These are phyloP conservation scores for Eudasyphora cyanicolor DNA, from an alignment of 2,888 invertebrate species.

Conservation along the genomic window DNA sequence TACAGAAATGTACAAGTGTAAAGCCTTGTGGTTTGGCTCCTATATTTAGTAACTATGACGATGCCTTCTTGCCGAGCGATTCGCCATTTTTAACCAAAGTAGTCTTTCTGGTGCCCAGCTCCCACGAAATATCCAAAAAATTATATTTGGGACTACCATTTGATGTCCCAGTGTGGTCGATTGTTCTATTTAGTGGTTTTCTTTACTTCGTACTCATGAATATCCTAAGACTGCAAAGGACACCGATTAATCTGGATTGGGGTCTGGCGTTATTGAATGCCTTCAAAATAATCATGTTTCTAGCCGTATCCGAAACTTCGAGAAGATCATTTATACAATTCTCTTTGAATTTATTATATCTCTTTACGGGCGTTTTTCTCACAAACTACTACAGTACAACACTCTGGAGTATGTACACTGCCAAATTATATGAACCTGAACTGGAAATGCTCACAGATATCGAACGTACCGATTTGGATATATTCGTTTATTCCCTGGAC, in stretches of 20 bases:
- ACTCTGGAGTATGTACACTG: constrained; percentile 33
- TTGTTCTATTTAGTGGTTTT: background rate
- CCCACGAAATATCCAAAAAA: constrained; percentile 30
- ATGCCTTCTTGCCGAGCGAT: background rate
- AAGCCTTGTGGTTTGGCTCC: constrained; percentile 13
- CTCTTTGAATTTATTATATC: background rate
- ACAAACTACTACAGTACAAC: constrained; percentile 23
- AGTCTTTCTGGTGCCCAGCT: constrained; percentile 18
- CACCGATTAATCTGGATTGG: background rate
- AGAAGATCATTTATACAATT: background rate
- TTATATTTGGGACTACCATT: constrained; percentile 34
- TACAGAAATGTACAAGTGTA: no score
- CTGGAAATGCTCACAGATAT: constrained; percentile 9
- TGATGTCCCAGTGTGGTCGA: background rate
- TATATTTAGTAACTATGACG: background rate
- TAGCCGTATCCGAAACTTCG: background rate
- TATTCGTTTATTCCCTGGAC: constrained; percentile 15
- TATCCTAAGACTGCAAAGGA: background rate
- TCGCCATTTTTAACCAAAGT: background rate
- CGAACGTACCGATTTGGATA: constrained; percentile 3
- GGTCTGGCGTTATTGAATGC: constrained; percentile 10
- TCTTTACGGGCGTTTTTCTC: constrained; percentile 27
- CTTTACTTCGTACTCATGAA: background rate
- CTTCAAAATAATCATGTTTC: constrained; percentile 24
- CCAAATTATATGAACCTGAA: constrained; percentile 28